phyloP scores from a whole-genome alignment of 1,140 invertebrate species.

The Drosophila nigrodunni region DNA sequence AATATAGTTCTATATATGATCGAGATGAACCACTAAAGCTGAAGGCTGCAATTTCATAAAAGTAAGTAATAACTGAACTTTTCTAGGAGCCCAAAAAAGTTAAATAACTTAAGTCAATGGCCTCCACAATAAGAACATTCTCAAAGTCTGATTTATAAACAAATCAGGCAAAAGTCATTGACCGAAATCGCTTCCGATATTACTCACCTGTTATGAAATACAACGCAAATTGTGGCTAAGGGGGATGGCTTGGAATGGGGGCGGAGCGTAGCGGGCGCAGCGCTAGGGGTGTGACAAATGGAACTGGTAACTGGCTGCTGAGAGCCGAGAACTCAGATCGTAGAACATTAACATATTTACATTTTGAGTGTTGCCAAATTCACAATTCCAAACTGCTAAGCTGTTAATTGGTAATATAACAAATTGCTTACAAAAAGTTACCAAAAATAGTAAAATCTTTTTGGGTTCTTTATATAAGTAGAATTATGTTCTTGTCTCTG shows the following conservation, averaged over 20 bases:
- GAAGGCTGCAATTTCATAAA: slow-evolving; percentile 65
- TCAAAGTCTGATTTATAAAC: slow-evolving; percentile 74
- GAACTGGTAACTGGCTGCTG: not conserved
- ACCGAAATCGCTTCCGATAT: slow-evolving; percentile 82
- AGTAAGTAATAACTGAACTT: slow-evolving; percentile 64
- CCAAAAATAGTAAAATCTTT: no score
- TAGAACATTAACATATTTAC: slow-evolving; percentile 24
- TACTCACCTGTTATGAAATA: slow-evolving; percentile 81
- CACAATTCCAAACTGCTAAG: slow-evolving; percentile 52
- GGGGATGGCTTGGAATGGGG: not conserved
- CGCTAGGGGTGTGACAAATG: slow-evolving; percentile 9
- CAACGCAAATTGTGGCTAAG: slow-evolving; percentile 38
- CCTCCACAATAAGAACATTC: slow-evolving; percentile 73
- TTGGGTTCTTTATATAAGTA: no score
- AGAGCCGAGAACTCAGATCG: no score
- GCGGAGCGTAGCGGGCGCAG: not conserved
- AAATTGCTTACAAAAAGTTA: not conserved
- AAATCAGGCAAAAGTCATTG: slow-evolving; percentile 79
- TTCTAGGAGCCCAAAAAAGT: slow-evolving; percentile 54
- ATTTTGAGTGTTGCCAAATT: slow-evolving; percentile 42
- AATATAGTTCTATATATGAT: slow-evolving; percentile 12
- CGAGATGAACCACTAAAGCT: slow-evolving; percentile 60
- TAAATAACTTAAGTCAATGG: slow-evolving; percentile 75
- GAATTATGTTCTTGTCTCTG: not conserved
- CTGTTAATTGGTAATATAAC: slow-evolving; percentile 54